phyloP scores from a whole-genome alignment of 30 jellyfish, hydroid and myxozoan genomes.

The Hydra vulgaris region DNA sequence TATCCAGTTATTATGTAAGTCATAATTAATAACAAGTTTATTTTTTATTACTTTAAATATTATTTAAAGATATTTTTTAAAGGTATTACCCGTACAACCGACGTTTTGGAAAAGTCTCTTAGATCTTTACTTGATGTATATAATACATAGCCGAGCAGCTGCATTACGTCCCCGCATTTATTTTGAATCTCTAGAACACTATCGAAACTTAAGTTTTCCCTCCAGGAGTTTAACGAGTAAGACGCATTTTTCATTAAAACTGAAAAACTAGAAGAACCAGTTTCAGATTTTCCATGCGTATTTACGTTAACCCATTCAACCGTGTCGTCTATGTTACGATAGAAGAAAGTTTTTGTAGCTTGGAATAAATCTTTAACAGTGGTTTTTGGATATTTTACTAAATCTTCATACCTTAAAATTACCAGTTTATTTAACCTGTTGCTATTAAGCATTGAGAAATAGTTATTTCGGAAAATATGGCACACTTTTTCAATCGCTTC shows the following conservation, averaged over 20 bases:
- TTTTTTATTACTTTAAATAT: no score
- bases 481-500: conserved; percentile 67
- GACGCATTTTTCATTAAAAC: conserved; percentile 65
- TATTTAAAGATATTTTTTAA: no score
- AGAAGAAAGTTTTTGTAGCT: conserved; percentile 13
- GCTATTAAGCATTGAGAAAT: conserved; percentile 32
- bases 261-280: conserved; percentile 37
- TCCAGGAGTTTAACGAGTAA: conserved; percentile 69
- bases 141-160: conserved; percentile 36
- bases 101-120: background rate
- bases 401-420: conserved; percentile 71
- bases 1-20: no score
- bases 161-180: conserved; percentile 50
- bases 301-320: conserved; percentile 57
- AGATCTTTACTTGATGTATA: background rate
- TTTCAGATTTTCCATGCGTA: conserved; percentile 47
- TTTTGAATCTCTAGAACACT: conserved; percentile 42
- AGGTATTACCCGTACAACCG: no score
- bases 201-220: conserved; percentile 32
- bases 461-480: conserved; percentile 42
- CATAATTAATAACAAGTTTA: no score
- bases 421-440: conserved; percentile 32
- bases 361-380: conserved; percentile 36
- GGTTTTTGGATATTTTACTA: conserved; percentile 53
- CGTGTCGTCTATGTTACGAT: conserved; percentile 37